phyloP scores from a whole-genome alignment of 1,140 invertebrate species.

The Proctacanthus coquilletti region DNA sequence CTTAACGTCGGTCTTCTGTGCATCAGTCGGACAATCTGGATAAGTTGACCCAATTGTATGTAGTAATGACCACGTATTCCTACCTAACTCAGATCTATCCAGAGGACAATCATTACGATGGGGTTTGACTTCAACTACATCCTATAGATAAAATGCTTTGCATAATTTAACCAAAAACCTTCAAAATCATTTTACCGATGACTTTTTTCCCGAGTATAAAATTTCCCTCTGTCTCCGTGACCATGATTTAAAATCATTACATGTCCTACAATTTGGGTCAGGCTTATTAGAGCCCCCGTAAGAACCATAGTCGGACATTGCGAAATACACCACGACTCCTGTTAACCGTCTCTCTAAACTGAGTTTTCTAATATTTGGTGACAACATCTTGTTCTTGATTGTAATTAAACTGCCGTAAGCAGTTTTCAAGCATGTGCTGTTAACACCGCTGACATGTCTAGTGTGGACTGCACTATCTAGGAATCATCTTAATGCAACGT shows the following conservation, averaged over 20 bases:
- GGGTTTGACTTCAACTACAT: neutral
- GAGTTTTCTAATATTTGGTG: too few relatives aligned
- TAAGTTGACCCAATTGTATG: conserved; percentile 96
- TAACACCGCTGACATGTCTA: too few relatives aligned
- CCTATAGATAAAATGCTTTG: neutral
- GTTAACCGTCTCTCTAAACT: too few relatives aligned
- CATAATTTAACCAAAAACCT: neutral
- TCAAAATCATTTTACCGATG: neutral
- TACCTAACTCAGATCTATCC: conserved; percentile 57
- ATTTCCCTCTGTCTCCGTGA: conserved; percentile 40
- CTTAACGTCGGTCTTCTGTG: conserved; percentile 59
- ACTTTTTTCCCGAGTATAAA: neutral
- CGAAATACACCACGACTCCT: too few relatives aligned
- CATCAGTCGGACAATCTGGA: conserved; percentile 65
- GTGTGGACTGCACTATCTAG: too few relatives aligned
- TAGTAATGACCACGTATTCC: conserved; percentile 78
- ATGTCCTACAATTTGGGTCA: conserved; percentile 42
- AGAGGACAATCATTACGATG: conserved; percentile 48
- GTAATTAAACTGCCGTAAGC: too few relatives aligned
- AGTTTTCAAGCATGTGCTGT: too few relatives aligned
- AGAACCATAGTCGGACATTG: conserved; percentile 1
- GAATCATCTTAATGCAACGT: too few relatives aligned
- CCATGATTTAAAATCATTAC: conserved; percentile 59
- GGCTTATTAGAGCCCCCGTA: conserved; percentile 9
- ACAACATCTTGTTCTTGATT: too few relatives aligned